Conservation (phyloP, 2,888 invertebrate species). For the Yponomeuta sedellus region DNA sequence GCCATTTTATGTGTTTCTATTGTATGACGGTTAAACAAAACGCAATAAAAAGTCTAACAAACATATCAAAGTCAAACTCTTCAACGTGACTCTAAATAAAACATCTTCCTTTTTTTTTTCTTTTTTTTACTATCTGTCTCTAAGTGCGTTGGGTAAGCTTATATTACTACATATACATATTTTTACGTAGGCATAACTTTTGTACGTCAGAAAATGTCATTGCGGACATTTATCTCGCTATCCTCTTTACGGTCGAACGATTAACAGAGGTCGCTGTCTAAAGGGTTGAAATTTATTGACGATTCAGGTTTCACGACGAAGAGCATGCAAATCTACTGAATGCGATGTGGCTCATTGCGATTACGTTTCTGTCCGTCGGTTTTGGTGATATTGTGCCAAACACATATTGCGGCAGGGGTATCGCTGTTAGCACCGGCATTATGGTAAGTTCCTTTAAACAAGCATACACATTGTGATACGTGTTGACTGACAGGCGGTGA, state of each 20-base stretch:
- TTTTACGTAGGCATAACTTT: conserved; percentile 20
- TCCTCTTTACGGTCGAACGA: conserved; percentile 15
- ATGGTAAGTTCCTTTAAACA: conserved; percentile 88
- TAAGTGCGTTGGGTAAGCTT: conserved; percentile 29
- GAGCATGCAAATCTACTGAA: conserved; percentile 99
- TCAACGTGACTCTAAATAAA: conserved; percentile 32
- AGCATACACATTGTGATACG: conserved; percentile 44
- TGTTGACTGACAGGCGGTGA: conserved; percentile 58
- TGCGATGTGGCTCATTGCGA: conserved; percentile 99
- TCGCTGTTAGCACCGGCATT: conserved; percentile 99
- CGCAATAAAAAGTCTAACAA: conserved; percentile 23
- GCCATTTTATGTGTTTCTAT: conserved; percentile 71
- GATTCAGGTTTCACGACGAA: conserved; percentile 96
- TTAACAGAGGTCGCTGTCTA: conserved; percentile 42
- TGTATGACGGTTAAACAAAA: conserved; percentile 37
- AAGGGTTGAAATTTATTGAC: conserved; percentile 68
- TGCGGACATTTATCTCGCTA: conserved; percentile 18
- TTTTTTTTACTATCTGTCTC: conserved; percentile 32
- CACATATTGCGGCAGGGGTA: conserved; percentile 99
- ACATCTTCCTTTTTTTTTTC: conserved; percentile 30
- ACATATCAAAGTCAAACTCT: conserved; percentile 74
- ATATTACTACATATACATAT: conserved; percentile 24
- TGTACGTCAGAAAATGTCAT: conserved; percentile 23
- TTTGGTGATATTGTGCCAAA: conserved; percentile 99
- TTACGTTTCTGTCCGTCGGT: conserved; percentile 99